Evolutionary conservation across 2,113 vertebrate genomes (phyloP).

Genomic region (Sturnira hondurensis): DNA sequence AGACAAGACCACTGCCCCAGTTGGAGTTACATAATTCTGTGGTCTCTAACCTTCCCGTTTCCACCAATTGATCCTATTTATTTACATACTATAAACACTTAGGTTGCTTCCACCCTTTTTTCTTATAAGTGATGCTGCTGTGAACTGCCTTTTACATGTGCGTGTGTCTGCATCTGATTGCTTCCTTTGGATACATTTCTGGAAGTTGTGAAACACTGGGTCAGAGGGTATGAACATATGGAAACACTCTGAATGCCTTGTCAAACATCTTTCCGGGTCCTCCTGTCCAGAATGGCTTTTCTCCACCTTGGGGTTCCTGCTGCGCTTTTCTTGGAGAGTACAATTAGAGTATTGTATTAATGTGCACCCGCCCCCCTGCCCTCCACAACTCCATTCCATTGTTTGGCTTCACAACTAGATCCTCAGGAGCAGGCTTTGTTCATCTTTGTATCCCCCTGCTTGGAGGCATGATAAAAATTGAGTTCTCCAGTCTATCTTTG

Average conservation of each 20-base stretch:
- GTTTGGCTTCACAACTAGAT: neutral
- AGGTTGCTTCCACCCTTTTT: neutral
- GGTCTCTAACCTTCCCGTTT: neutral
- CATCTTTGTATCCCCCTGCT: neutral
- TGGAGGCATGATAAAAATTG: neutral
- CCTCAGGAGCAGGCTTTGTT: neutral
- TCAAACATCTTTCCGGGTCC: neutral
- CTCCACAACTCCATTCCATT: neutral
- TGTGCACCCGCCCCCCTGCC: neutral
- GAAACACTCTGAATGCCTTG: neutral
- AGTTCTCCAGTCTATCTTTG: neutral
- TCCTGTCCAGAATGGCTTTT: neutral
- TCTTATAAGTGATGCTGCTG: neutral
- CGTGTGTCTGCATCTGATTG: neutral
- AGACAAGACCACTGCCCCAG: neutral
- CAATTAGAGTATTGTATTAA: neutral
- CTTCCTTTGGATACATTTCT: neutral
- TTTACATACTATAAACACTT: neutral
- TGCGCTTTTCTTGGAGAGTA: neutral
- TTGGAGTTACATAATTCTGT: neutral
- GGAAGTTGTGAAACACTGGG: neutral
- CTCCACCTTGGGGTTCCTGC: neutral
- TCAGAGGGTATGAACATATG: neutral
- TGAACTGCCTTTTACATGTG: neutral
- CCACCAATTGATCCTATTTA: neutral